Evolutionary conservation across 2,888 invertebrate genomes (phyloP).

Genomic region (Teinopalpus imperialis): DNA sequence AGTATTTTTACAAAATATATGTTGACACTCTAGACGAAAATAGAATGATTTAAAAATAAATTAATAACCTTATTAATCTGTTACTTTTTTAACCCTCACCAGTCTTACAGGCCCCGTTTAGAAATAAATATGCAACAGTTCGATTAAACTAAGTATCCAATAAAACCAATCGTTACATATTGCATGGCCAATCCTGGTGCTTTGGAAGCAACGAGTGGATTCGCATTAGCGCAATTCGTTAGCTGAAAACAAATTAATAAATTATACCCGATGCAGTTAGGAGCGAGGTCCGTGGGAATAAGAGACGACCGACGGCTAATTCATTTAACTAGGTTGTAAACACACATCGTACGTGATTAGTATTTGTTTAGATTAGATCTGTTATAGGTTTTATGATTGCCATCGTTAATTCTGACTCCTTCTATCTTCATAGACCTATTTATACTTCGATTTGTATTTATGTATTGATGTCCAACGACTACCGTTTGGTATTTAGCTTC

Average conservation of each 20-base stretch:
- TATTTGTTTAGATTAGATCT: conserved; percentile 22
- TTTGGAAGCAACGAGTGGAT: conserved; percentile 45
- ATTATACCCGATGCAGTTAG: conserved; percentile 64
- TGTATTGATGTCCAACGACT: no score
- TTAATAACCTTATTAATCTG: no score
- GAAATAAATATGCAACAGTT: conserved; percentile 23
- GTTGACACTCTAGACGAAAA: no score
- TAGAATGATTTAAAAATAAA: no score
- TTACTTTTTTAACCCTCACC: no score
- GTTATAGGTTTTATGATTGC: conserved; percentile 18
- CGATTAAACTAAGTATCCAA: conserved; percentile 20
- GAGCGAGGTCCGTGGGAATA: conserved; percentile 63
- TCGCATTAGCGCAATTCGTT: conserved; percentile 65
- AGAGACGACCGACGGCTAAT: conserved; percentile 29
- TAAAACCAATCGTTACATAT: conserved; percentile 37
- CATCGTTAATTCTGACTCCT: conserved; percentile 12
- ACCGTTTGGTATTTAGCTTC: no score
- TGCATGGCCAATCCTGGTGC: conserved; percentile 43
- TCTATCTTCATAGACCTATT: not conserved
- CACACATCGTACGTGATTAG: conserved; percentile 33
- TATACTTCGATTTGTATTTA: no score
- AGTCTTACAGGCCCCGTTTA: conserved; percentile 12
- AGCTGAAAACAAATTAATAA: conserved; percentile 76
- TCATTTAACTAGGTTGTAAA: conserved; percentile 38
- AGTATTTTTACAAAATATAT: no score